Evolutionary conservation across 1,140 invertebrate species (phyloP).

Genomic region (Palaemon carinicauda): DNA sequence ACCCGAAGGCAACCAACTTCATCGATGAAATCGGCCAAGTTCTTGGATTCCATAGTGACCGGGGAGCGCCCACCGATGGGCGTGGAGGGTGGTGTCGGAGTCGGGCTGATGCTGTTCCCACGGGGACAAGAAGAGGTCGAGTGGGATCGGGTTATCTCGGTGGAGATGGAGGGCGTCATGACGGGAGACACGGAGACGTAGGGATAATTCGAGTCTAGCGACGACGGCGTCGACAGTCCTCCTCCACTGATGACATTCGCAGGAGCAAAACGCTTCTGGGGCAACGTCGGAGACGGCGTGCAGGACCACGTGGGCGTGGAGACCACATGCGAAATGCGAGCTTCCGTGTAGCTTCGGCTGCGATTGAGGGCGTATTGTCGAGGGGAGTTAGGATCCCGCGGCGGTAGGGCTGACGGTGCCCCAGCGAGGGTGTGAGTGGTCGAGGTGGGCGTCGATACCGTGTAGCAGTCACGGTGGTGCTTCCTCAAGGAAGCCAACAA

Average conservation of each 20-base stretch:
- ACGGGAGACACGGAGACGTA: background rate
- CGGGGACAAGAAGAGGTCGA: background rate
- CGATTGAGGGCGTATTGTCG: background rate
- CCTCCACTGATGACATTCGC: background rate
- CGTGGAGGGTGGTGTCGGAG: background rate
- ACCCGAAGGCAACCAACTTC: too few relatives aligned
- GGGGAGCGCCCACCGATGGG: background rate
- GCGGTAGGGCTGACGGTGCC: background rate
- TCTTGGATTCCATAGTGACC: too few relatives aligned
- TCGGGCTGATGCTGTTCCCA: background rate
- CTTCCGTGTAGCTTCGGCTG: constrained; percentile 28
- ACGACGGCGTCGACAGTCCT: background rate
- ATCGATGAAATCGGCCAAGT: too few relatives aligned
- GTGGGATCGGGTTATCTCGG: background rate
- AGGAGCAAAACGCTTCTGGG: background rate
- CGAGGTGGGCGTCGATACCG: constrained; percentile 1
- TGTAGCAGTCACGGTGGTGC: constrained; percentile 29
- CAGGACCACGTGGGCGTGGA: background rate
- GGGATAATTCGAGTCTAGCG: background rate
- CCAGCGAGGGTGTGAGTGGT: background rate
- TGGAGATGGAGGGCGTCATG: background rate
- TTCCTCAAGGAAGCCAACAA: constrained; percentile 27
- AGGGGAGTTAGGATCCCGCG: background rate
- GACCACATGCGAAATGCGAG: background rate
- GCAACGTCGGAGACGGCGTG: constrained; percentile 20